Evolutionary conservation across 2,888 invertebrate genomes (phyloP).

Genomic region (Eustalomyia histrio): DNA sequence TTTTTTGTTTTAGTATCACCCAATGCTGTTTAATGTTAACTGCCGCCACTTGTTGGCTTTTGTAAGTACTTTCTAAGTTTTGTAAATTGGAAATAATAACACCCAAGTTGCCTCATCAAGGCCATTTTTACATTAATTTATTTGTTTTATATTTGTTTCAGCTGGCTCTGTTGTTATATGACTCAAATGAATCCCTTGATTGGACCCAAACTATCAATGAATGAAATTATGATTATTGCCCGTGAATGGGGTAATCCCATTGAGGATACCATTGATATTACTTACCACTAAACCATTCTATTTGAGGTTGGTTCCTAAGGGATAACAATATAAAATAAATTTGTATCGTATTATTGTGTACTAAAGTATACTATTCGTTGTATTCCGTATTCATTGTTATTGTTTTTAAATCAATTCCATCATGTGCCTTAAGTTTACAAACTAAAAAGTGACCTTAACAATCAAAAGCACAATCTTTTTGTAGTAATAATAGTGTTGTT

Average conservation of each 20-base stretch:
- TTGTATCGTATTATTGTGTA: constrained; percentile 31
- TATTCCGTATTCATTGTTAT: constrained; percentile 43
- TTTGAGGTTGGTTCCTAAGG: background rate
- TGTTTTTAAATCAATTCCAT: constrained; percentile 48
- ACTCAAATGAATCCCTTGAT: constrained; percentile 77
- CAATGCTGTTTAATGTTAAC: constrained; percentile 78
- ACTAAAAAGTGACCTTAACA: constrained; percentile 55
- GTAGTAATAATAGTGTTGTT: constrained; percentile 35
- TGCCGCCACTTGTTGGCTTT: constrained; percentile 77
- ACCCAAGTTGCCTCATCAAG: background rate
- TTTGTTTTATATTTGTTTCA: constrained; percentile 50
- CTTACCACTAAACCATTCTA: constrained; percentile 52
- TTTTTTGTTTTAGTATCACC: constrained; percentile 71
- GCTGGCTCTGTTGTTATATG: constrained; percentile 78
- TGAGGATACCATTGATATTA: constrained; percentile 70
- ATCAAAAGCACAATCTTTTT: constrained; percentile 48
- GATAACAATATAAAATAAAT: constrained; percentile 1
- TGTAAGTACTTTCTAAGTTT: constrained; percentile 72
- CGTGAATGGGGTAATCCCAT: constrained; percentile 77
- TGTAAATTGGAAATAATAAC: background rate
- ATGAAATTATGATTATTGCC: constrained; percentile 77
- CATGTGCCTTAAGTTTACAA: constrained; percentile 63
- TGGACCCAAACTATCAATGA: constrained; percentile 76
- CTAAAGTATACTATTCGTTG: constrained; percentile 5
- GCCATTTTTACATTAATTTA: constrained; percentile 1